These are phyloP conservation scores for Nycticryphes semicollaris DNA, from an alignment of 2,113 vertebrate genomes.

Conservation along the genomic window DNA sequence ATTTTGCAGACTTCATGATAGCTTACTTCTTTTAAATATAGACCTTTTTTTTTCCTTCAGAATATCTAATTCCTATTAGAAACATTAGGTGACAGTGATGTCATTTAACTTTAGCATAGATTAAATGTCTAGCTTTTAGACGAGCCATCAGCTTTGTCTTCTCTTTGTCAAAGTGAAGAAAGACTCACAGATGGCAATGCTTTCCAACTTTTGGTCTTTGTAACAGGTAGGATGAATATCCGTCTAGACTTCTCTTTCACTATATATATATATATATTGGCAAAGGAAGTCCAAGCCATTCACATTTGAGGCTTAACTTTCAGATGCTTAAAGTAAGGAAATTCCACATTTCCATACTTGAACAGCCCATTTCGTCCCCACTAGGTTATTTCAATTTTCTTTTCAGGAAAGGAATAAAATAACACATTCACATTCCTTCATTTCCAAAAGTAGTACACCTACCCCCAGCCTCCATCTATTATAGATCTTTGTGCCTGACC, in stretches of 20 bases:
- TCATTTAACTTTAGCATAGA: neutral
- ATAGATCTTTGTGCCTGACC: neutral
- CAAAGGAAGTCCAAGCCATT: neutral
- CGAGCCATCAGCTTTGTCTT: neutral
- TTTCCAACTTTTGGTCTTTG: neutral
- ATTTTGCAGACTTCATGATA: neutral
- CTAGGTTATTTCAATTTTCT: neutral
- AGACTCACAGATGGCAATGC: neutral
- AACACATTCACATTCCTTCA: accelerated
- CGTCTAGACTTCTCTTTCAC: neutral
- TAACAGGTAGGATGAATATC: neutral
- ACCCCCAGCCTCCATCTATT: neutral
- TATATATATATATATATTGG: neutral
- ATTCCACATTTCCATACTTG: neutral
- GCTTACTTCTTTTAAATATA: neutral
- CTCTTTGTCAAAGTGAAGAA: neutral
- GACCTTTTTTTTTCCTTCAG: neutral
- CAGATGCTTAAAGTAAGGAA: neutral
- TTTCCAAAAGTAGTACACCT: neutral
- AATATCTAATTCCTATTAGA: neutral
- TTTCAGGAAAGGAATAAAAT: neutral
- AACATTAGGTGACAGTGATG: accelerated
- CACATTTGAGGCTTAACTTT: neutral
- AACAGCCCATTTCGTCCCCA: neutral
- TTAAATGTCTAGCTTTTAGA: neutral